Percentiles rank a stretch among this genome's conserved stretches.
Evolutionary conservation across 1,140 invertebrate genomes (phyloP).

Genomic region (Macrocentrus cingulum): DNA sequence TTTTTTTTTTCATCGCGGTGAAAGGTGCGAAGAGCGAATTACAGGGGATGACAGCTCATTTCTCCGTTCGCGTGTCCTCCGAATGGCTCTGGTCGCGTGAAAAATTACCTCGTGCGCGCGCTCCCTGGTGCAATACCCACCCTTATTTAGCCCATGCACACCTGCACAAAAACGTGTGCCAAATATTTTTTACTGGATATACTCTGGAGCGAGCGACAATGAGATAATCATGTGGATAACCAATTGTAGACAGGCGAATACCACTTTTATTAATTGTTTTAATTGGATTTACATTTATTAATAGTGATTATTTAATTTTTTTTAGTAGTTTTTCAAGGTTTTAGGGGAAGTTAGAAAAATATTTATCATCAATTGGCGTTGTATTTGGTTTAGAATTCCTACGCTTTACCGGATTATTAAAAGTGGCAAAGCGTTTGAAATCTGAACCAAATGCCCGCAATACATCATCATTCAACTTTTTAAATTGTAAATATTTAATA

Average conservation of each 20-base stretch:
- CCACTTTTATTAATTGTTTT: no score
- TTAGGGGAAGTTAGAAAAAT: slow-evolving; percentile 20
- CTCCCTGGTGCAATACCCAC: neutral
- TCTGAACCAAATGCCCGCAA: slow-evolving; percentile 67
- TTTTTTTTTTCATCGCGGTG: slow-evolving; percentile 4
- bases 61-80: slow-evolving; percentile 19
- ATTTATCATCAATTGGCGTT: slow-evolving; percentile 31
- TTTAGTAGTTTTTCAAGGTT: no score
- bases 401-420: slow-evolving; percentile 69
- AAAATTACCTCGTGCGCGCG: slow-evolving; percentile 13
- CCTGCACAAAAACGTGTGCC: neutral
- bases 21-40: slow-evolving; percentile 21
- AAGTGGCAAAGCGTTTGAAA: slow-evolving; percentile 79
- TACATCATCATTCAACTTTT: slow-evolving; percentile 36
- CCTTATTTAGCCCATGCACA: neutral
- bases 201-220: no score
- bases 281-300: no score
- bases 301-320: no score
- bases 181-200: neutral
- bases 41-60: slow-evolving; percentile 21
- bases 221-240: no score
- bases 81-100: slow-evolving; percentile 18
- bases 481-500: neutral
- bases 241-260: no score
- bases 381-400: slow-evolving; percentile 75